These are phyloP conservation scores for Sturnira hondurensis DNA, from an alignment of 2,113 vertebrate genomes.

Conservation along the genomic window DNA sequence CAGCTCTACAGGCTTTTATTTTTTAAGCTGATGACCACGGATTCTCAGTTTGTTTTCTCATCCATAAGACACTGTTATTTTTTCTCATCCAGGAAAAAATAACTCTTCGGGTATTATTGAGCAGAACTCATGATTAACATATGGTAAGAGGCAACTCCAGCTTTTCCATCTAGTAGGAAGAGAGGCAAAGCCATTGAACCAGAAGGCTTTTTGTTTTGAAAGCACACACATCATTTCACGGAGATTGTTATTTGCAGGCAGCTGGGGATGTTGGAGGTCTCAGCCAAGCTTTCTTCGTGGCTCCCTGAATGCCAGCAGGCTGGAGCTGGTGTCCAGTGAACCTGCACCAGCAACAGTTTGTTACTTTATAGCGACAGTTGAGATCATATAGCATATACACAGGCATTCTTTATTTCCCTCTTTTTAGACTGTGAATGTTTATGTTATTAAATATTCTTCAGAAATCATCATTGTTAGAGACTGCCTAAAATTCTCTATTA, in stretches of 20 bases:
- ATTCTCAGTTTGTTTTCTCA: background rate
- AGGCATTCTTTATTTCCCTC: background rate
- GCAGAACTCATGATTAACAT: background rate
- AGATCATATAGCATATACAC: background rate
- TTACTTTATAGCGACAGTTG: background rate
- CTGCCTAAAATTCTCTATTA: background rate
- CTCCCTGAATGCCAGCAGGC: background rate
- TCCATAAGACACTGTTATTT: background rate
- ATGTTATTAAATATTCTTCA: background rate
- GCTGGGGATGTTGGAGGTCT: background rate
- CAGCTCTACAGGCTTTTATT: background rate
- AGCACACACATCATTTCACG: background rate
- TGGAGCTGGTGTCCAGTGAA: background rate
- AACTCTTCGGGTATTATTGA: background rate
- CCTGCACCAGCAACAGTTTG: background rate
- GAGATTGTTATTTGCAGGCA: background rate
- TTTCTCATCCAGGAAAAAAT: background rate
- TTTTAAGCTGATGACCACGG: background rate
- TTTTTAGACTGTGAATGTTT: background rate
- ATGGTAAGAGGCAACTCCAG: background rate
- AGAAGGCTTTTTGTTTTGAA: background rate
- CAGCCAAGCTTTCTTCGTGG: background rate
- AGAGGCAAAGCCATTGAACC: background rate
- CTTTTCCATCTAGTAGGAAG: background rate
- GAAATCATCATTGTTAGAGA: background rate